phyloP scores from a whole-genome alignment of 2,888 invertebrate species.

The Sinhomidia bicolor region DNA sequence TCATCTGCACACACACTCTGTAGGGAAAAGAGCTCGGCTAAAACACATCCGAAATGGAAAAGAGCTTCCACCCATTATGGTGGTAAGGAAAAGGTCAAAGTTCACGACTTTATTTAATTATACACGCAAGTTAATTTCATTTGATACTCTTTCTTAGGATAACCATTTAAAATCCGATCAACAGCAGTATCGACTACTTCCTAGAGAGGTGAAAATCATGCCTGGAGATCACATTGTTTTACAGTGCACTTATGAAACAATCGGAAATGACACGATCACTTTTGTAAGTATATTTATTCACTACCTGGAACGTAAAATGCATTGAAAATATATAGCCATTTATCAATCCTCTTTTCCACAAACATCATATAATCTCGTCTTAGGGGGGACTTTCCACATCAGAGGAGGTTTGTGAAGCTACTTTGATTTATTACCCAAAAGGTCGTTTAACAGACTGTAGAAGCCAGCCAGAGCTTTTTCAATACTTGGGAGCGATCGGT shows the following conservation, averaged over 20 bases:
- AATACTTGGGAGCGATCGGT: slow-evolving; percentile 73
- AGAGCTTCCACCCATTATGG: slow-evolving; percentile 89
- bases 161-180: slow-evolving; percentile 92
- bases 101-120: background rate
- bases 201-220: slow-evolving; percentile 88
- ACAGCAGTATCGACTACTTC: slow-evolving; percentile 90
- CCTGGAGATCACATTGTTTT: slow-evolving; percentile 92
- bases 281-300: slow-evolving; percentile 81
- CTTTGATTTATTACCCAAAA: slow-evolving; percentile 91
- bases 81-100: too few species aligned
- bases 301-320: background rate
- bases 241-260: slow-evolving; percentile 91
- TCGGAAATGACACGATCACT: slow-evolving; percentile 87
- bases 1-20: slow-evolving; percentile 90
- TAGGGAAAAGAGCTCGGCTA: slow-evolving; percentile 88
- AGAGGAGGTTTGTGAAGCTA: slow-evolving; percentile 94
- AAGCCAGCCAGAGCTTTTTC: slow-evolving; percentile 82
- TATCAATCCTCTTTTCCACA: background rate
- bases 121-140: background rate
- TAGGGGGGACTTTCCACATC: slow-evolving; percentile 90
- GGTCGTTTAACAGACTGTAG: slow-evolving; percentile 91
- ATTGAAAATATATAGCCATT: background rate
- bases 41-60: slow-evolving; percentile 89
- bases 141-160: slow-evolving; percentile 83
- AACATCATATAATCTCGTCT: background rate